Evolutionary conservation across 2,888 invertebrate species (phyloP), one percentile per base, ranked within the genome.

Genomic region (Bembecia ichneumoniformis): DNA sequence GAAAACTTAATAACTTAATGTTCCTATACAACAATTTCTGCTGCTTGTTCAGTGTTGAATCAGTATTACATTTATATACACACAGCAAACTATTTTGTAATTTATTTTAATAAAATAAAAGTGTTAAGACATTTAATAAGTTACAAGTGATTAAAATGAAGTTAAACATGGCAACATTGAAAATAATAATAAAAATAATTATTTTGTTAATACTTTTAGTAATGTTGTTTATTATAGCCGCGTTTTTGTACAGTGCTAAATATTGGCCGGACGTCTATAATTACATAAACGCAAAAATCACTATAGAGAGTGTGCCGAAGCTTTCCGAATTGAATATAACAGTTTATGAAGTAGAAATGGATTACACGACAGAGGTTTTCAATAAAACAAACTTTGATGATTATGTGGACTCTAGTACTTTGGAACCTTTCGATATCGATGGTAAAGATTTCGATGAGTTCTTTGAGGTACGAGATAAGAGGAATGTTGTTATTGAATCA

Each of bases 261-360:
- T 86, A 80, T 52, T 87, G 83, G 86, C 77, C 78, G 0, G 86
- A 87, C 56, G 57, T 84, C 0, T 74, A 86, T 45, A 82, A 74
- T 50, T 86, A 84, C 50, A 64, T 82, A 9, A 77, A 79, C 43
- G 74, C 79, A 0, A 83, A 87, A 55, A 78, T 87, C 28, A 86
- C 84, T 0, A 83, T 87, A 36, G 81, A 74, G 58, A 64, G 75
- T 35, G 83, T 86, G 55, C 77, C 81, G 0, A 82, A 76, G 1
- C 55, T 84, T 55, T 76, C 78, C 0, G 84, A 87, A 62, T 52
- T 86, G 1, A 69, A 79, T 57, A 36, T 75, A 11, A 75, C 72
- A 0, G 49, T 71, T 0, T 47, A 47, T 3, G 67, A 74, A 56
- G 59, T 68, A 2, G 71, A 77, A 54, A 35, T 43, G 44, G 74